phyloP scores from a whole-genome alignment of 2,113 vertebrate genomes.

The Bambusicola thoracicus region DNA sequence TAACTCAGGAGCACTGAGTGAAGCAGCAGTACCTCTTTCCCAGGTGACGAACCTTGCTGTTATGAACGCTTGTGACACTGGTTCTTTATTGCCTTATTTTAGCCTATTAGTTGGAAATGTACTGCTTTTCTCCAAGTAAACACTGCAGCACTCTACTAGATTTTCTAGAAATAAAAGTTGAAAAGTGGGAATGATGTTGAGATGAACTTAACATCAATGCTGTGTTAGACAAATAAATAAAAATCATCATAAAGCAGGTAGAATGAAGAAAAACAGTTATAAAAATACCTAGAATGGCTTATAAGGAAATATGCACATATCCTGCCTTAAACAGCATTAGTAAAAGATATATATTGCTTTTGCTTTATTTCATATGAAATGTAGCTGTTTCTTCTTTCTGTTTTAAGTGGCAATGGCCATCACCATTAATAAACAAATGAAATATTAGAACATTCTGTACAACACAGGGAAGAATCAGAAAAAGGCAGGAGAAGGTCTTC shows the following conservation, averaged over 20 bases:
- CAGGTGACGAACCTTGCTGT: conserved; percentile 35
- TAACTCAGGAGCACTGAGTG: neutral
- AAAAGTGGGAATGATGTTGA: too few species aligned
- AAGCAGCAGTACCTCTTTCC: neutral
- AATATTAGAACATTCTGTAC: neutral
- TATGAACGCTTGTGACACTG: neutral
- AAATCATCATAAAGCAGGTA: neutral
- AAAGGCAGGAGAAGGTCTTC: neutral
- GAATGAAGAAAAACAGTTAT: conserved; percentile 19
- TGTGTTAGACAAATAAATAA: conserved; percentile 30
- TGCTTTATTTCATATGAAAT: conserved; percentile 9
- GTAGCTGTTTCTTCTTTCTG: neutral
- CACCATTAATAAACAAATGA: neutral
- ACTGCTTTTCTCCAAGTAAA: neutral
- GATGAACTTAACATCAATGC: neutral
- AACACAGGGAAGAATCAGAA: neutral
- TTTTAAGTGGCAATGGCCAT: conserved; percentile 22
- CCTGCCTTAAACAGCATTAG: conserved; percentile 1
- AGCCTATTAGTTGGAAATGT: neutral
- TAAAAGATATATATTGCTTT: neutral
- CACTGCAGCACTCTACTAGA: conserved; percentile 38
- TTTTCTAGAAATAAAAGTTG: conserved; percentile 6
- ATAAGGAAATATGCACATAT: conserved; percentile 1
- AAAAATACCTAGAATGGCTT: neutral
- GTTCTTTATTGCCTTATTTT: conserved; percentile 11